Evolutionary conservation across 2,888 invertebrate genomes (phyloP), one percentile per base, ranked within the genome.

Genomic region (Watsonalla cultraria): DNA sequence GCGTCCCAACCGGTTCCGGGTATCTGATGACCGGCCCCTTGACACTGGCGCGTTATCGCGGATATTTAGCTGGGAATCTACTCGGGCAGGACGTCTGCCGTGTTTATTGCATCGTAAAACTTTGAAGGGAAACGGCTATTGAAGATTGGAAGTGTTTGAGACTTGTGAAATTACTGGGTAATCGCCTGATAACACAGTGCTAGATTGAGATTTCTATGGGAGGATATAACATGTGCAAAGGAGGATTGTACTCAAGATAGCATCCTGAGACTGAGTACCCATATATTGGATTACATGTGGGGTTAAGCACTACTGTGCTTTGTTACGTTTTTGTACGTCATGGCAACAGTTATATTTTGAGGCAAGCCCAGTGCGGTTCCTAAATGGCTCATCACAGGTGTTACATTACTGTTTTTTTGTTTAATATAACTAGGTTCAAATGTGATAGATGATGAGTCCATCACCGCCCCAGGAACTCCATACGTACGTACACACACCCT

Each of bases 11-110:
- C 57, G 65, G 65, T 61, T 62, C 61, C 42, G 42, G 42, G 63
- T 81, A 86, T 86, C 87, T 74, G 88, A 88, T 86, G 84, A 71
- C 85, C 83, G 79, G 62, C 62, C 70, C 70, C 70, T 58, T 59
- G 59, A 56, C 58, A 56, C 59, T 48, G 51, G 24, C 45, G 55
- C 53, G 49, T 61, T 66, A 65, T 66, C 63, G 54, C 56, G 47
- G 56, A 60, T 37, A 59, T 58, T 59, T 60, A 61, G 59, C 60
- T 59, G 33, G 45, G 39, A 15, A 51, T 24, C 35, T 51, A 35
- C 46, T 45, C 45, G 46, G 6, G 15, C 46, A 35, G 48, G 42
- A 51, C 45, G n/a, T 45, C 45, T 51, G 6, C 13, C n/a, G 34
- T 45, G 48, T 59, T 54, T 55, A 53, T 54, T 46, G 52, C 50